Evolutionary conservation across 2,797 vertebrate genomes (phyloP).

Genomic region (Xenopus petersii): DNA sequence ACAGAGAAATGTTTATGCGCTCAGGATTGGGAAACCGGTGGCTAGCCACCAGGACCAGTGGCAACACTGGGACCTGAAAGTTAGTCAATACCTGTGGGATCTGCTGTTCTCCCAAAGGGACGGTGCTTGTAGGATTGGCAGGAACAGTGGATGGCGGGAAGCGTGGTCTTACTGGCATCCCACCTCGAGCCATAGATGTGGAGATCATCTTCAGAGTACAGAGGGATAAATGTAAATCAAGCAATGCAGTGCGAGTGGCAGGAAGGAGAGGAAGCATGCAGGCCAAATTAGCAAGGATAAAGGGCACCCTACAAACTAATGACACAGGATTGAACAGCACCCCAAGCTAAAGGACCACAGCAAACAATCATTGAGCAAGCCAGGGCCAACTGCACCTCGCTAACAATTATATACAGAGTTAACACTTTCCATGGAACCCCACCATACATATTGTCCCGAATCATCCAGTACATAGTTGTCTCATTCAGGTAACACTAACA

Average conservation of each 20-base stretch:
- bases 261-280: conserved; percentile 67
- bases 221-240: conserved; percentile 82
- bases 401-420: too few relatives aligned
- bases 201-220: conserved; percentile 83
- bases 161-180: conserved; percentile 81
- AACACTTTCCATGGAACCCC: too few relatives aligned
- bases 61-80: conserved; percentile 40
- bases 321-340: conserved; percentile 49
- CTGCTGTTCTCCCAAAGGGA: conserved; percentile 77
- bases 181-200: conserved; percentile 74
- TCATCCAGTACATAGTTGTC: too few relatives aligned
- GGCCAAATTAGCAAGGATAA: conserved; percentile 21
- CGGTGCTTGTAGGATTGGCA: conserved; percentile 71
- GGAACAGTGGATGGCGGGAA: conserved; percentile 77
- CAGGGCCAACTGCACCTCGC: background rate
- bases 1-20: too few relatives aligned
- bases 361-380: conserved; percentile 4
- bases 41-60: conserved; percentile 31
- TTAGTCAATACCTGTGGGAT: conserved; percentile 83
- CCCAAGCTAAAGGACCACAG: conserved; percentile 37
- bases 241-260: conserved; percentile 68
- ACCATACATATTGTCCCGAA: too few relatives aligned
- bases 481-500: too few relatives aligned
- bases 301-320: conserved; percentile 29
- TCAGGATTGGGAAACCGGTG: too few relatives aligned